Percentiles rank a stretch among this genome's conserved stretches.
Conservation (phyloP, 2,797 vertebrate species). For the Argyrosomus regius region DNA sequence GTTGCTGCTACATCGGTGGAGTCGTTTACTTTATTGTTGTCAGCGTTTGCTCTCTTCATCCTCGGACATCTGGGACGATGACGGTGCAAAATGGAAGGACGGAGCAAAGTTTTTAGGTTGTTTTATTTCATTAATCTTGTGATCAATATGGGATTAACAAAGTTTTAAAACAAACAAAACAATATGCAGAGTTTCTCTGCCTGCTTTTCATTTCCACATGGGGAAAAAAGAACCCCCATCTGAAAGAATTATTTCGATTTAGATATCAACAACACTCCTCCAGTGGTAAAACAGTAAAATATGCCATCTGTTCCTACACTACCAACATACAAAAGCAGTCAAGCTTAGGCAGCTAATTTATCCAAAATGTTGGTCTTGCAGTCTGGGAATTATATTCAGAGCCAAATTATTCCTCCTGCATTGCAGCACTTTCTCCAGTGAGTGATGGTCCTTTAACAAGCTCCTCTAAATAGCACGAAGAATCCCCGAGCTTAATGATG, state of each 20-base stretch:
- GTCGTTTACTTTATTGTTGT: constrained; percentile 63
- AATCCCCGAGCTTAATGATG: constrained; percentile 47
- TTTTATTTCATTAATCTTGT: background rate
- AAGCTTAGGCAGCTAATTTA: constrained; percentile 56
- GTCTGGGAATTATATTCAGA: constrained; percentile 48
- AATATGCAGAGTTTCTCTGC: background rate
- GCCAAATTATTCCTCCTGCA: constrained; percentile 58
- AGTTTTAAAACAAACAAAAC: constrained; percentile 32
- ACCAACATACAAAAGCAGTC: constrained; percentile 49
- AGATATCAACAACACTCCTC: constrained; percentile 56
- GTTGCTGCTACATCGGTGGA: constrained; percentile 64
- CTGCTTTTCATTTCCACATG: constrained; percentile 28
- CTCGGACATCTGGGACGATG: constrained; percentile 60
- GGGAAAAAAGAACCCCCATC: constrained; percentile 3
- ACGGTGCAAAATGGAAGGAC: constrained; percentile 34
- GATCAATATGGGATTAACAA: constrained; percentile 16
- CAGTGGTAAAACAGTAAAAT: constrained; percentile 53
- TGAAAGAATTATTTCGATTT: constrained; percentile 52
- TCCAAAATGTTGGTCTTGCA: constrained; percentile 63
- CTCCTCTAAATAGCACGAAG: constrained; percentile 41
- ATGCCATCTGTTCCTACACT: constrained; percentile 61
- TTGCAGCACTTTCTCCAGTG: constrained; percentile 55
- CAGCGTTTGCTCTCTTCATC: constrained; percentile 56
- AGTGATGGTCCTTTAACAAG: constrained; percentile 60
- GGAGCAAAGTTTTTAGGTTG: background rate